Conservation (phyloP, 2,888 invertebrate genomes). For the Nephrotoma appendiculata region DNA sequence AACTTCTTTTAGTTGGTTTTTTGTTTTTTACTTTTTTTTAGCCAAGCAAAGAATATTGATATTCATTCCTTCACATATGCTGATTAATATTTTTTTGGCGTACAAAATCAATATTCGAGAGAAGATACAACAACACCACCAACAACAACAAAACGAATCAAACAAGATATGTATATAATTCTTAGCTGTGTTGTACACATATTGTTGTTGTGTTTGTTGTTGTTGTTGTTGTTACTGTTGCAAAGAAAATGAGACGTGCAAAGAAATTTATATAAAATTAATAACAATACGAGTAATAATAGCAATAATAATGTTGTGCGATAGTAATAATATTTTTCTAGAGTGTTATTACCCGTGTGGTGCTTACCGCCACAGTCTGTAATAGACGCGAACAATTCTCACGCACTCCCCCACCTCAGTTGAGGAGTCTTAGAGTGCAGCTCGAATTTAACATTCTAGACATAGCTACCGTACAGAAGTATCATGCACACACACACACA, state of each 20-base stretch:
- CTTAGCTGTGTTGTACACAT: not conserved
- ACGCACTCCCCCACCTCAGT: not conserved
- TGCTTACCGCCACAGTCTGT: not conserved
- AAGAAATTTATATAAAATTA: not conserved
- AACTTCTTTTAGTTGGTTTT: not conserved
- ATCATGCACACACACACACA: not conserved
- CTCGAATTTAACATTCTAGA: not conserved
- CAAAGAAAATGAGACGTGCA: not conserved
- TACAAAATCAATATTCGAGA: not conserved
- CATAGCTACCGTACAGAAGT: not conserved
- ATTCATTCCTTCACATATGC: not conserved
- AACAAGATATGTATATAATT: not conserved
- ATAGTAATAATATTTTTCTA: not conserved
- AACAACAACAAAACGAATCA: not conserved
- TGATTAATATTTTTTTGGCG: not conserved
- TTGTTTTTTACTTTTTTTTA: not conserved
- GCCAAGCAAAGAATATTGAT: not conserved
- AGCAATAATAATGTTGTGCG: not conserved
- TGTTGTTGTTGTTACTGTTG: not conserved
- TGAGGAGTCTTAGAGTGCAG: not conserved
- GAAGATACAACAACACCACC: not conserved
- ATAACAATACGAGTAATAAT: not conserved
- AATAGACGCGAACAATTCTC: not conserved
- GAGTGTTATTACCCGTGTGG: not conserved
- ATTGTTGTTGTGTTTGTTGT: not conserved